Conservation (phyloP, 2,797 vertebrate genomes). For the Rhinatrema bivittatum region DNA sequence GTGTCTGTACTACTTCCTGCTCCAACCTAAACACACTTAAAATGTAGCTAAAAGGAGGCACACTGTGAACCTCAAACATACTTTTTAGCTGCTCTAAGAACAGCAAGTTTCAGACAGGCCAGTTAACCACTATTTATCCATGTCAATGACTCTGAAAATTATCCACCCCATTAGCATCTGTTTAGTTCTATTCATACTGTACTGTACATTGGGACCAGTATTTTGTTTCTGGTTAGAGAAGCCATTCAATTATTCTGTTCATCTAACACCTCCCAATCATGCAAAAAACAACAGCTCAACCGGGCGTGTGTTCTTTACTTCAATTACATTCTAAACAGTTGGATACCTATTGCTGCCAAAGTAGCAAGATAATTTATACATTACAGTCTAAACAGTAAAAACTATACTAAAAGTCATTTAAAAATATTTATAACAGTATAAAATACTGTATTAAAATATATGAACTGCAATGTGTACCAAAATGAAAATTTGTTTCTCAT, state of each 20-base stretch:
- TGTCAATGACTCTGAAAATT: no score
- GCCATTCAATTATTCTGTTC: no score
- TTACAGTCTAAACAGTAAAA: conserved; percentile 68
- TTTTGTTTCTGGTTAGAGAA: conserved; percentile 20
- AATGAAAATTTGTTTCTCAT: conserved; percentile 74
- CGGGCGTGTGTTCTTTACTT: conserved; percentile 60
- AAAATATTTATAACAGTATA: conserved; percentile 74
- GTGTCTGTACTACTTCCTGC: no score
- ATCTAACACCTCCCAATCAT: conserved; percentile 39
- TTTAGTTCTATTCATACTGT: no score
- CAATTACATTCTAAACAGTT: conserved; percentile 73
- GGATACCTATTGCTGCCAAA: conserved; percentile 64
- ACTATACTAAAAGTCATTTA: conserved; percentile 73
- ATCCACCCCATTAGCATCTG: no score
- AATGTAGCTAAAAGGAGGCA: no score
- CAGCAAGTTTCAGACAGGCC: conserved; percentile 13
- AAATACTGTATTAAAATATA: conserved; percentile 74
- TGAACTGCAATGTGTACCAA: conserved; percentile 71
- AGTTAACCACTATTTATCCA: no score
- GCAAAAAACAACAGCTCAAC: conserved; percentile 53
- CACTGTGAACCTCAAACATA: no score
- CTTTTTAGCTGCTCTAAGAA: no score
- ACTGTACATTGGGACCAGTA: no score
- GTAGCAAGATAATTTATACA: conserved; percentile 72
- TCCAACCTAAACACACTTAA: no score